Evolutionary conservation across 2,797 vertebrate species (phyloP).

Genomic region (Acanthurus lineatus): DNA sequence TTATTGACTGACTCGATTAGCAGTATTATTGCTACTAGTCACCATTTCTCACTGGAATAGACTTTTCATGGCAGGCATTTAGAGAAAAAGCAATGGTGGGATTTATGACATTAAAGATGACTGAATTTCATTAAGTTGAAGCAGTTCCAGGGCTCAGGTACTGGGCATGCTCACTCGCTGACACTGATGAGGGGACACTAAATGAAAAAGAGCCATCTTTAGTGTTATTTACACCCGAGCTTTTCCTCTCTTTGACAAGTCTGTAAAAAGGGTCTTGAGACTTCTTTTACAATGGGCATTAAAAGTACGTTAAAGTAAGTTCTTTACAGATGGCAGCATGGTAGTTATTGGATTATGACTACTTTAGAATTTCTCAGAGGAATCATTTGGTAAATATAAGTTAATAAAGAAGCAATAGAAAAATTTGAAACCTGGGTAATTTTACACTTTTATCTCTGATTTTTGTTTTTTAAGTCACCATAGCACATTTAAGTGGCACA

Average conservation of each 20-base stretch:
- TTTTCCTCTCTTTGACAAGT: background rate
- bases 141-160: background rate
- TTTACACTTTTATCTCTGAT: slow-evolving; percentile 6
- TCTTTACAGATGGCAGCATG: slow-evolving; percentile 2
- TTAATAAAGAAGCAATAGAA: background rate
- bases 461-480: no score
- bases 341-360: background rate
- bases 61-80: background rate
- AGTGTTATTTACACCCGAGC: background rate
- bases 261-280: no score
- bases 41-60: background rate
- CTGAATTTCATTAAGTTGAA: background rate
- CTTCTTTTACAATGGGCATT: background rate
- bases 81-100: background rate
- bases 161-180: background rate
- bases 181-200: background rate
- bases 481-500: background rate
- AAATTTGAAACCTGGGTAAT: background rate
- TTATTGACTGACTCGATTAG: background rate
- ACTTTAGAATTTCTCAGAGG: background rate
- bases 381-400: background rate
- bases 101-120: background rate
- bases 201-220: background rate
- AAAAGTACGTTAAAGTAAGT: background rate
- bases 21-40: background rate